phyloP scores from a whole-genome alignment of 2,797 vertebrate genomes.

The Netta rufina region DNA sequence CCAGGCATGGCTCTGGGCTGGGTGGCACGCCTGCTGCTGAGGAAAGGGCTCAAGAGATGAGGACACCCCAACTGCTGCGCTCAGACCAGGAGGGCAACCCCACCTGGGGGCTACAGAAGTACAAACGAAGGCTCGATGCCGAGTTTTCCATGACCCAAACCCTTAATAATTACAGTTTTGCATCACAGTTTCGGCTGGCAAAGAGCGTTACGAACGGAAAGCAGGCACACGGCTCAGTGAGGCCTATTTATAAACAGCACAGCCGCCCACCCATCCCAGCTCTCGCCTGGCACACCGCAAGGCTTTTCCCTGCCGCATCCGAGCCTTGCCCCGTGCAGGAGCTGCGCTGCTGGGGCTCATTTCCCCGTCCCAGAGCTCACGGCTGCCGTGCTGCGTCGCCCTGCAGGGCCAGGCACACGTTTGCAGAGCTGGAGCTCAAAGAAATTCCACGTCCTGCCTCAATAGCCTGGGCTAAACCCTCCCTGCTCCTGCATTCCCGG shows the following conservation, averaged over 20 bases:
- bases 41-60: background rate
- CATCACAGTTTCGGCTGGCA: background rate
- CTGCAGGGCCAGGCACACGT: background rate
- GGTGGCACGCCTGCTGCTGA: fast-evolving
- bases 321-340: background rate
- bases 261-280: background rate
- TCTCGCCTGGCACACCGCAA: background rate
- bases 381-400: background rate
- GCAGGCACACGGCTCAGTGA: background rate
- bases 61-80: background rate
- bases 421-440: background rate
- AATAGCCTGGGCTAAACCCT: background rate
- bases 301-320: background rate
- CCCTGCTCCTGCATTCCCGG: background rate
- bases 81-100: background rate
- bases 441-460: fast-evolving
- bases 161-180: fast-evolving
- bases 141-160: background rate
- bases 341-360: background rate
- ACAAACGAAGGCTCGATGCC: fast-evolving
- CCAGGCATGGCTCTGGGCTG: background rate
- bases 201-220: background rate
- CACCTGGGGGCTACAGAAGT: background rate
- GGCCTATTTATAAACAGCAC: background rate
- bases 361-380: background rate